Evolutionary conservation across 2,113 vertebrate genomes (phyloP).

Genomic region (Prinia subflava): DNA sequence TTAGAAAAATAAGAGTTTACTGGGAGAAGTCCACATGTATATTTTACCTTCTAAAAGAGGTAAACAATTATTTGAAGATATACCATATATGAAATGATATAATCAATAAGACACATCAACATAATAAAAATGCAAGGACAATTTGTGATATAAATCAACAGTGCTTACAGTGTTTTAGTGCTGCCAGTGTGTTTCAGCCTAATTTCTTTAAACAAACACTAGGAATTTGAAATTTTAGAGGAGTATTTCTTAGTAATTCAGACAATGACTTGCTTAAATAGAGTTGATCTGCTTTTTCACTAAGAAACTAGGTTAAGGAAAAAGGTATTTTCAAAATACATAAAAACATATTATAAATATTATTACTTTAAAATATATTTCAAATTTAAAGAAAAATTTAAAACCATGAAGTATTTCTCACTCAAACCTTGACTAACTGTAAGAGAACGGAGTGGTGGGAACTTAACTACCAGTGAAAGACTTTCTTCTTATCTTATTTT

Average conservation of each 20-base stretch:
- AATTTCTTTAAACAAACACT: not conserved
- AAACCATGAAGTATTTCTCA: not conserved
- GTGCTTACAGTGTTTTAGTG: not conserved
- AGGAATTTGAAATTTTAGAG: not conserved
- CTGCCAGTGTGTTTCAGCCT: not conserved
- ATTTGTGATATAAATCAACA: not conserved
- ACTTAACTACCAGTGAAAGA: not conserved
- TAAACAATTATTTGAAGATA: not conserved
- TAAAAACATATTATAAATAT: not conserved
- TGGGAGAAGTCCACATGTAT: not conserved
- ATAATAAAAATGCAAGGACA: not conserved
- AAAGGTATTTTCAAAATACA: not conserved
- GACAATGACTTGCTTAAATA: not conserved
- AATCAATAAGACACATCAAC: not conserved
- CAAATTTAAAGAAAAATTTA: not conserved
- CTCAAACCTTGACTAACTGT: not conserved
- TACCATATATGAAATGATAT: not conserved
- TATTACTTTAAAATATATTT: not conserved
- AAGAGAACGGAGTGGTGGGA: not conserved
- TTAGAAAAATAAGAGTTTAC: not conserved
- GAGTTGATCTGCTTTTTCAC: not conserved
- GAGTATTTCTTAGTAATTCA: not conserved
- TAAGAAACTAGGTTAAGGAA: not conserved
- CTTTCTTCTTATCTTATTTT: not conserved
- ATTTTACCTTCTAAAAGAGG: not conserved